Conservation (phyloP, 2,797 vertebrate species). For the Dendrocincla tyrannina region DNA sequence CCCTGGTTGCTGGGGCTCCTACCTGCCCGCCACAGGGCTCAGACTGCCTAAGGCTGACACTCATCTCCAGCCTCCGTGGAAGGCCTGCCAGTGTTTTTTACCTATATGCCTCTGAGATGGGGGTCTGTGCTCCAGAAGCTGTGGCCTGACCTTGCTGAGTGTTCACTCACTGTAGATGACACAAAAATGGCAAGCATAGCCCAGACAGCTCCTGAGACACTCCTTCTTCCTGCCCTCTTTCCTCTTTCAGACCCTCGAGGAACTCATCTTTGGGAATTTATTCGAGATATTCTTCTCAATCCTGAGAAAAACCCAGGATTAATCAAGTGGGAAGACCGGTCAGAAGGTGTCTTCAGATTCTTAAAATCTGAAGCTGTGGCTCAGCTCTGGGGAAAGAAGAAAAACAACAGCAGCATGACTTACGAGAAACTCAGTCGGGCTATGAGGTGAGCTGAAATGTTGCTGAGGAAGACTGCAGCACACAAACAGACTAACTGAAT, state of each 20-base stretch:
- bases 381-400: slow-evolving; percentile 98
- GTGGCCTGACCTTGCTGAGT: background rate
- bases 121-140: background rate
- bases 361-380: slow-evolving; percentile 97
- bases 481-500: background rate
- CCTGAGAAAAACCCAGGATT: slow-evolving; percentile 94
- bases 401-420: slow-evolving; percentile 99
- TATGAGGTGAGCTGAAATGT: slow-evolving; percentile 85
- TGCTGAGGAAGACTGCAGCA: background rate
- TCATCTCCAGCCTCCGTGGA: background rate
- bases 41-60: background rate
- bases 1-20: background rate
- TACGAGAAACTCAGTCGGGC: slow-evolving; percentile 98
- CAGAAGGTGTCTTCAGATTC: slow-evolving; percentile 94
- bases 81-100: background rate
- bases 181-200: background rate
- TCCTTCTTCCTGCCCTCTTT: background rate
- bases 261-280: slow-evolving; percentile 98
- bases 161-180: background rate
- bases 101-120: background rate
- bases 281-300: slow-evolving; percentile 93
- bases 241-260: slow-evolving; percentile 85
- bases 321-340: slow-evolving; percentile 97
- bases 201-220: background rate
- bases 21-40: background rate